phyloP scores from a whole-genome alignment of 2,797 vertebrate species.

The Margarornis squamiger region DNA sequence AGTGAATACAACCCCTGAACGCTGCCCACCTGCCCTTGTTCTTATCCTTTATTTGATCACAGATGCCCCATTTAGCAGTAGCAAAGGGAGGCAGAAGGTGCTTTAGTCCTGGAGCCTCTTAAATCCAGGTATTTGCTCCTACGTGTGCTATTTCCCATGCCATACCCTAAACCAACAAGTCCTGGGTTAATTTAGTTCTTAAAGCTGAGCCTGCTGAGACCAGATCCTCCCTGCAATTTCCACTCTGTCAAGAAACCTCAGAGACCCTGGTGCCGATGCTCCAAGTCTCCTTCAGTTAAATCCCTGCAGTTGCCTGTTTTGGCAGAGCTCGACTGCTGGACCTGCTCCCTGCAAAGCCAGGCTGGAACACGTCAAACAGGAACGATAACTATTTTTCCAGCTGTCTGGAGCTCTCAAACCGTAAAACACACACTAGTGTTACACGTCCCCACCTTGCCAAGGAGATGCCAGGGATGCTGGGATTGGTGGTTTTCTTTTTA shows the following conservation, averaged over 20 bases:
- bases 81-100: neutral
- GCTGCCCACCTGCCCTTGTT: neutral
- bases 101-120: neutral
- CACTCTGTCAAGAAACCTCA: neutral
- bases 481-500: too few relatives aligned
- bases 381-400: conserved; percentile 39
- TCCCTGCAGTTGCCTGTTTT: conserved; percentile 34
- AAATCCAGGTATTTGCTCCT: neutral
- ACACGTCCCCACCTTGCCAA: neutral
- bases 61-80: neutral
- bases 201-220: neutral
- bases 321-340: conserved; percentile 36
- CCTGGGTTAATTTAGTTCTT: neutral
- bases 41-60: neutral
- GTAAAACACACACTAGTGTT: neutral
- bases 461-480: neutral
- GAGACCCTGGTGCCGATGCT: neutral
- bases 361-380: conserved; percentile 19
- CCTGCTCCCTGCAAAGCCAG: conserved; percentile 19
- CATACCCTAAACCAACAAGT: neutral
- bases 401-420: neutral
- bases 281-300: neutral
- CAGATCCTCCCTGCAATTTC: neutral
- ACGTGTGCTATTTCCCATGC: neutral
- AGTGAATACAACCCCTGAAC: accelerated